A percentile compares a stretch with the other conserved stretches of the same genome.
Conservation (phyloP, 2,888 invertebrate species). For the Pimpla rufipes region DNA sequence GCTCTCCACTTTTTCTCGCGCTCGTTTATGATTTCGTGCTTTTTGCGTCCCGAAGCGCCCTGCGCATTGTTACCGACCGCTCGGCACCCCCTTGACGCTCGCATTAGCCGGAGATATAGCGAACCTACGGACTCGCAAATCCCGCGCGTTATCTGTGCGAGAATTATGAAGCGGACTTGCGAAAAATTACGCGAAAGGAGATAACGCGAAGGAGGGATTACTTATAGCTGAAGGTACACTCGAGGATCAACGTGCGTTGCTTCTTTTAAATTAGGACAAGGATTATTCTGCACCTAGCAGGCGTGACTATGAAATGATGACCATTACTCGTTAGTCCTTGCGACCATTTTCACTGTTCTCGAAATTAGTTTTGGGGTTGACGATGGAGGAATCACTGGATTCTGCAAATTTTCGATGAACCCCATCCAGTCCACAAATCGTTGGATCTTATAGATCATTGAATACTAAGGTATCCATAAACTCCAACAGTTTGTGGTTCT, state of each 20-base stretch:
- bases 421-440: too few species aligned
- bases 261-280: neutral
- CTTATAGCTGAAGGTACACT: neutral
- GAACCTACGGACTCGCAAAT: neutral
- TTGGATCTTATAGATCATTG: too few species aligned
- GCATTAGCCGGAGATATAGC: neutral
- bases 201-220: neutral
- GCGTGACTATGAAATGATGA: too few species aligned
- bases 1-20: conserved; percentile 25
- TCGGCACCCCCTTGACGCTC: conserved; percentile 52
- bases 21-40: conserved; percentile 71
- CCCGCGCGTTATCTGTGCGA: neutral
- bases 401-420: too few species aligned
- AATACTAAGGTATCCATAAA: neutral
- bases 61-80: conserved; percentile 30
- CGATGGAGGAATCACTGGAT: neutral
- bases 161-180: neutral
- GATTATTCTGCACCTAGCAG: too few species aligned
- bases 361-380: neutral
- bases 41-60: conserved; percentile 18
- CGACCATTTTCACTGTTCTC: too few species aligned
- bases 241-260: neutral
- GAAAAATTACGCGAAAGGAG: neutral
- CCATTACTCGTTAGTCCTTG: too few species aligned
- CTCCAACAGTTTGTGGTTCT: too few species aligned